Percentiles rank a stretch among this genome's conserved stretches.
Evolutionary conservation across 2,113 vertebrate species (phyloP).

Genomic region (Nyctereutes procyonoides): DNA sequence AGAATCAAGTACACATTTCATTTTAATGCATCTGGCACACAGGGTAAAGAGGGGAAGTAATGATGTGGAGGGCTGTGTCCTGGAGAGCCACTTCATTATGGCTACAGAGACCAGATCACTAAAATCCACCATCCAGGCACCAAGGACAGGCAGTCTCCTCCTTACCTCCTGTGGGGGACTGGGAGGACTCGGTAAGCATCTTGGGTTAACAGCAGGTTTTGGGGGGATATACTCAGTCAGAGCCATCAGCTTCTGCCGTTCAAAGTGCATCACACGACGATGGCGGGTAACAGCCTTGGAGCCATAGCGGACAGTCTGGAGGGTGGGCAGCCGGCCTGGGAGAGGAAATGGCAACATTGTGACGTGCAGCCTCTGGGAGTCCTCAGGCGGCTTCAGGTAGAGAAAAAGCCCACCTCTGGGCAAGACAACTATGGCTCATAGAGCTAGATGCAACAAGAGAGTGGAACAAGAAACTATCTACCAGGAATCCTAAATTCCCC

Average conservation of each 20-base stretch:
- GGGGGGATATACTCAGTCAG: conserved; percentile 93
- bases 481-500: not conserved
- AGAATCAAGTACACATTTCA: not conserved
- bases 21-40: not conserved
- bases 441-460: not conserved
- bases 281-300: conserved; percentile 97
- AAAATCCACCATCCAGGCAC: not conserved
- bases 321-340: conserved; percentile 90
- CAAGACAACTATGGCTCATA: not conserved
- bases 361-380: not conserved
- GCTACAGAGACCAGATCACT: not conserved
- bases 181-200: conserved; percentile 79
- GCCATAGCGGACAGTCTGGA: conserved; percentile 89
- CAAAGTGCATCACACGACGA: conserved; percentile 90
- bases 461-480: not conserved
- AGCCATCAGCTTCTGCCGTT: conserved; percentile 94
- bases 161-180: conserved; percentile 84
- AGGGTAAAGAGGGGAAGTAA: not conserved
- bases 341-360: not conserved
- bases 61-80: not conserved
- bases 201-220: conserved; percentile 79
- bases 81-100: not conserved
- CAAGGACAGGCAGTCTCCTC: not conserved
- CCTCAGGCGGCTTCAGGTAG: not conserved
- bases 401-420: not conserved